Evolutionary conservation across 2,888 invertebrate genomes (phyloP).

Genomic region (Ctena decussata): DNA sequence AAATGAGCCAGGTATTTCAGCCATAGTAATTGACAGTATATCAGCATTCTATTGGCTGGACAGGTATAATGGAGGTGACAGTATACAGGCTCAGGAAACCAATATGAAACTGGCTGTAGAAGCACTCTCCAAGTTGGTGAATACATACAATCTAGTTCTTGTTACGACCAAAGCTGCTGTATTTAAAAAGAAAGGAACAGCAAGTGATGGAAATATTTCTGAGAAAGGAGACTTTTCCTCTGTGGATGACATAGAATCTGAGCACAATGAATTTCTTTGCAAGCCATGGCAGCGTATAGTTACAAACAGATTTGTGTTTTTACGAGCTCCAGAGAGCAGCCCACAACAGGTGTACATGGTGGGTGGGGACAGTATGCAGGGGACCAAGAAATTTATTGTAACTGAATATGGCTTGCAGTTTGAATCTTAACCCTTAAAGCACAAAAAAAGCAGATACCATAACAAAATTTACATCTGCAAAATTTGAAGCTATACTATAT

Average conservation of each 20-base stretch:
- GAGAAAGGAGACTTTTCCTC: neutral
- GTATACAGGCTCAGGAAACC: conserved; percentile 56
- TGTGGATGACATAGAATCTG: conserved; percentile 30
- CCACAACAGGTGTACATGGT: conserved; percentile 37
- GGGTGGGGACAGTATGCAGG: conserved; percentile 55
- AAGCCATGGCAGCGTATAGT: conserved; percentile 79
- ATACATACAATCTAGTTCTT: conserved; percentile 74
- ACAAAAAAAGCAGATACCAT: no score
- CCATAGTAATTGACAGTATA: conserved; percentile 83
- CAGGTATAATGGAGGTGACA: conserved; percentile 69
- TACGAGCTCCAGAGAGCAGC: conserved; percentile 6
- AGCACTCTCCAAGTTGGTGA: conserved; percentile 69
- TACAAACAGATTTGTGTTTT: conserved; percentile 72
- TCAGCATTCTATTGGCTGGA: conserved; percentile 85
- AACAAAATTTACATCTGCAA: no score
- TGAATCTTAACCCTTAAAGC: neutral
- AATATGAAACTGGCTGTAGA: conserved; percentile 69
- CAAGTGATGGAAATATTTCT: conserved; percentile 22
- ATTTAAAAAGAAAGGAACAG: conserved; percentile 66
- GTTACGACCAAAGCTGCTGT: conserved; percentile 77
- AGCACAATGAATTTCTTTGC: conserved; percentile 79
- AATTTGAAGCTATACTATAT: no score
- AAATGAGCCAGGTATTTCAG: conserved; percentile 69
- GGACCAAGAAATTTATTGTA: conserved; percentile 53
- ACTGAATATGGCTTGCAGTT: conserved; percentile 57